phyloP scores from a whole-genome alignment of 1,140 invertebrate species.

The Cotesia glomerata region DNA sequence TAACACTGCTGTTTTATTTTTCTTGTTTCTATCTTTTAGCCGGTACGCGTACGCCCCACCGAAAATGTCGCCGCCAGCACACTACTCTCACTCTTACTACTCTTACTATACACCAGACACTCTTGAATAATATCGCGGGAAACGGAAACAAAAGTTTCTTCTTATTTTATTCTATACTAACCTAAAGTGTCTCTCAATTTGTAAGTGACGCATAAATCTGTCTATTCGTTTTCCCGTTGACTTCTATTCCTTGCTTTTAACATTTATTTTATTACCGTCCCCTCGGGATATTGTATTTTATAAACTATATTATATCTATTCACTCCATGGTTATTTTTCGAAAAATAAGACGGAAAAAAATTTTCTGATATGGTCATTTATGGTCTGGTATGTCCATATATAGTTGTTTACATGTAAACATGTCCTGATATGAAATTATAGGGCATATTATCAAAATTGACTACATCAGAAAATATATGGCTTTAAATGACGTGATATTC shows the following conservation, averaged over 20 bases:
- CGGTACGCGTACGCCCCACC: background rate
- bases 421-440: too few species aligned
- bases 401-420: too few species aligned
- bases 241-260: background rate
- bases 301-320: background rate
- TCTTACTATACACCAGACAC: background rate
- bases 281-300: background rate
- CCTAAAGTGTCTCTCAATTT: constrained; percentile 35
- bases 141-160: constrained; percentile 29
- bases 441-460: too few species aligned
- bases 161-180: background rate
- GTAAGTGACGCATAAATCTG: constrained; percentile 35
- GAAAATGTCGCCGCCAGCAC: background rate
- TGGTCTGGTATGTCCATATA: too few species aligned
- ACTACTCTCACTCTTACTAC: too few species aligned
- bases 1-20: background rate
- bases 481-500: too few species aligned
- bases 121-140: constrained; percentile 34
- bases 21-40: constrained; percentile 1
- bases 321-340: background rate
- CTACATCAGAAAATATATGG: too few species aligned
- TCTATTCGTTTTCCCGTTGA: constrained; percentile 32
- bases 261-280: background rate
- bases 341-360: background rate
- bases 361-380: background rate